phyloP scores from a whole-genome alignment of 1,140 invertebrate genomes.

The Drosophila jambulina region DNA sequence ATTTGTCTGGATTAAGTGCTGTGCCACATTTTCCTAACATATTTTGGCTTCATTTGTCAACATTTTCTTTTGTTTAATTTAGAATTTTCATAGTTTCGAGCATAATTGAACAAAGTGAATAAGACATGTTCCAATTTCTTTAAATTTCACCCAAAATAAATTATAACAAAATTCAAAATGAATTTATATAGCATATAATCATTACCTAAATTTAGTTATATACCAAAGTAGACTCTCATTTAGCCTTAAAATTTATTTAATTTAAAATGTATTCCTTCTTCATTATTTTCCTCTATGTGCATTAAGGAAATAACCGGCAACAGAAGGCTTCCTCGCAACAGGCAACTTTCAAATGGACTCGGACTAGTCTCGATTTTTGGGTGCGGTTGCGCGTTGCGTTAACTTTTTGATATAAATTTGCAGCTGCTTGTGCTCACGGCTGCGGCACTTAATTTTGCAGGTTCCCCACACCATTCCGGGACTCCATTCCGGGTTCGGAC shows the following conservation, averaged over 20 bases:
- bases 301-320: constrained; percentile 38
- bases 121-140: too few relatives aligned
- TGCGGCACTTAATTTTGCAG: constrained; percentile 62
- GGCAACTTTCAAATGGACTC: constrained; percentile 49
- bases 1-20: neutral
- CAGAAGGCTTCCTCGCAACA: constrained; percentile 34
- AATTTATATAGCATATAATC: too few relatives aligned
- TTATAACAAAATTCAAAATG: too few relatives aligned
- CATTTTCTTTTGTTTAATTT: too few relatives aligned
- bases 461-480: neutral
- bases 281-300: neutral
- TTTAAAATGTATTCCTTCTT: too few relatives aligned
- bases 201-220: too few relatives aligned
- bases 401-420: constrained; percentile 76
- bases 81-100: too few relatives aligned
- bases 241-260: too few relatives aligned
- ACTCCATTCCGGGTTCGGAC: neutral
- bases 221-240: too few relatives aligned
- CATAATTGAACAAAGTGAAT: too few relatives aligned
- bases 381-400: constrained; percentile 59
- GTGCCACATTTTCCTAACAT: neutral
- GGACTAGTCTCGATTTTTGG: constrained; percentile 58
- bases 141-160: too few relatives aligned
- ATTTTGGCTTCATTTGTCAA: neutral
- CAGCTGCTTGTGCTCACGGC: constrained; percentile 47